Evolutionary conservation across 1,140 invertebrate genomes (phyloP), one percentile per base, ranked within the genome.

Genomic region (Sinella curviseta): DNA sequence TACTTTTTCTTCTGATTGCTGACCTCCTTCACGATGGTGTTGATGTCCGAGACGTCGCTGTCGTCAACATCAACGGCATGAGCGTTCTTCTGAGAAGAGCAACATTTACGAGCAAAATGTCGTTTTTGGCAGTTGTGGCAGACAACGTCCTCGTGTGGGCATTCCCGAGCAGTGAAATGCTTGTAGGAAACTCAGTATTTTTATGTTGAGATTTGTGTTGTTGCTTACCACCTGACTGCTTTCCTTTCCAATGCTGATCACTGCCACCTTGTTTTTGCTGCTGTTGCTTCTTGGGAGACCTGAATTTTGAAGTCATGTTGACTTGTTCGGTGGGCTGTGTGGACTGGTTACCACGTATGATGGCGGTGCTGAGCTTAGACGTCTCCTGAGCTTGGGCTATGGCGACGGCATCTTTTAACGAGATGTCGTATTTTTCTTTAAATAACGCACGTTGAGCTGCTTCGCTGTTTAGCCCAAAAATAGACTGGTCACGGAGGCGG

Each of bases 401-500:
- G 39, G 67, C 76, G 8, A 80, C 39, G 0, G 36, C 35, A 1
- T 54, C 34, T 31, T 39, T 65, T 1, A 77, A 28, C 0, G 28
- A 4, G 0, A 80, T 31, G 17, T 17, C 33, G 65, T 77, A 55
- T 26, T 74, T 36, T 30, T 77, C 39, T 8, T 31, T 55, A 30
- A 80, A 74, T 0, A 77, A 0, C 14, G 17, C n/a, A 8, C 31
- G 20, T 31, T 81, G 80, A 1, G 80, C 39, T 12, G 80, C 55
- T 55, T 79, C 73, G 60, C 76, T 77, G 17, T 20, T 24, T 4
- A 83, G 26, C 1, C 82, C 78, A 28, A 82, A 76, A 20, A 83
- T 77, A 17, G 82, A 80, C 54, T 67, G 76, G 77, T 83, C 82
- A 20, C 82, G 30, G 16, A 83, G 67, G 0, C 60, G 28, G 14